A percentile compares a stretch with the other conserved stretches of the same genome.
Evolutionary conservation across 2,113 vertebrate genomes (phyloP).

Genomic region (Sinocyclocheilus anshuiensis): DNA sequence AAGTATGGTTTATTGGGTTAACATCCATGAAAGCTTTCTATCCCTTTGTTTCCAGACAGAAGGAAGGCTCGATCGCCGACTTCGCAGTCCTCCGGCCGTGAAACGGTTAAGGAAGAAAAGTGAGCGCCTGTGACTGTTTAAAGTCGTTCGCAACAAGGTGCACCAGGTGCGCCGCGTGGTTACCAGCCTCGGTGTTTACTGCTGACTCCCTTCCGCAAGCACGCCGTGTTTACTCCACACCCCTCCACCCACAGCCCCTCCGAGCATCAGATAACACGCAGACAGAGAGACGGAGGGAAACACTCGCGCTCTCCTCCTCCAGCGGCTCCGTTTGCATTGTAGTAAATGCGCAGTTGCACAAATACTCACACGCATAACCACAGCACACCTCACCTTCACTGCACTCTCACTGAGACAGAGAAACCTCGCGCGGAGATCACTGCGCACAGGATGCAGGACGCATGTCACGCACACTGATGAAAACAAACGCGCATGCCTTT

Average conservation of each 20-base stretch:
- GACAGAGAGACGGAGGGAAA: conserved; percentile 30
- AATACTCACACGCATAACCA: conserved; percentile 40
- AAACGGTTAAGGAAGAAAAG: conserved; percentile 72
- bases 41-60: not conserved
- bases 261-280: conserved; percentile 52
- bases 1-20: no score
- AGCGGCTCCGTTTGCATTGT: not conserved
- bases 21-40: no score
- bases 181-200: conserved; percentile 81
- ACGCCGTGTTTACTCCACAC: conserved; percentile 54
- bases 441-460: conserved; percentile 56
- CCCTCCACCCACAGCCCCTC: not conserved
- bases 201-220: conserved; percentile 78
- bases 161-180: conserved; percentile 85
- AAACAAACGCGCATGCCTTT: not conserved
- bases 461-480: conserved; percentile 38
- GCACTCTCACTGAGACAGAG: conserved; percentile 42
- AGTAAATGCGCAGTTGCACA: conserved; percentile 34
- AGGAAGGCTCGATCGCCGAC: not conserved
- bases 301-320: not conserved
- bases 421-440: conserved; percentile 51
- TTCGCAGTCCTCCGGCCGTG: conserved; percentile 45
- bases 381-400: conserved; percentile 50
- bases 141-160: conserved; percentile 70
- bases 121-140: conserved; percentile 71